phyloP scores from a whole-genome alignment of 2,113 vertebrate genomes.

The Physeter macrocephalus region DNA sequence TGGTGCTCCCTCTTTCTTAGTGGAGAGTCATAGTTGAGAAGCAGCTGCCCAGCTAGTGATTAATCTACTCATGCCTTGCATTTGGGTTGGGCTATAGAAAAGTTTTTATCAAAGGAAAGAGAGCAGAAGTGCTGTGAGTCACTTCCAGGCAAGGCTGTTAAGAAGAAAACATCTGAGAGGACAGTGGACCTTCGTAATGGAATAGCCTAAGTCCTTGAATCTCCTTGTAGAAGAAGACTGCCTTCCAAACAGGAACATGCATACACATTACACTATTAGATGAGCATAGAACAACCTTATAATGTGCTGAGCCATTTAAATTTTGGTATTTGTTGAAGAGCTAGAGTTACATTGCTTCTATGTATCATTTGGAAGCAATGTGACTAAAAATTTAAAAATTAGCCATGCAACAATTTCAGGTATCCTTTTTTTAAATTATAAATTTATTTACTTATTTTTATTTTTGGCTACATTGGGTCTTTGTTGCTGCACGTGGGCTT shows the following conservation, averaged over 20 bases:
- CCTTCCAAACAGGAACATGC: background rate
- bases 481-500: too few relatives aligned
- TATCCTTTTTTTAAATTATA: background rate
- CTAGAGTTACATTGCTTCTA: background rate
- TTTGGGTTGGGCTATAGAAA: background rate
- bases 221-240: background rate
- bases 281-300: background rate
- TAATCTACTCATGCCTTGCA: background rate
- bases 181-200: background rate
- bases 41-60: background rate
- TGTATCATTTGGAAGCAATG: background rate
- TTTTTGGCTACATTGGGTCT: too few relatives aligned
- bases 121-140: background rate
- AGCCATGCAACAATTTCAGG: background rate
- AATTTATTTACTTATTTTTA: too few relatives aligned
- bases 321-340: background rate
- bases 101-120: background rate
- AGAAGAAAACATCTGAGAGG: background rate
- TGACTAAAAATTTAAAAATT: background rate
- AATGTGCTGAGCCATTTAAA: background rate
- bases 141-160: background rate
- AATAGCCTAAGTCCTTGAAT: background rate
- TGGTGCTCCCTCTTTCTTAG: background rate
- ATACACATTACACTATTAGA: background rate
- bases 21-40: background rate